Evolutionary conservation across 2,113 vertebrate genomes (phyloP), one percentile per base, ranked within the genome.

Genomic region (Choloepus hoffmanni): DNA sequence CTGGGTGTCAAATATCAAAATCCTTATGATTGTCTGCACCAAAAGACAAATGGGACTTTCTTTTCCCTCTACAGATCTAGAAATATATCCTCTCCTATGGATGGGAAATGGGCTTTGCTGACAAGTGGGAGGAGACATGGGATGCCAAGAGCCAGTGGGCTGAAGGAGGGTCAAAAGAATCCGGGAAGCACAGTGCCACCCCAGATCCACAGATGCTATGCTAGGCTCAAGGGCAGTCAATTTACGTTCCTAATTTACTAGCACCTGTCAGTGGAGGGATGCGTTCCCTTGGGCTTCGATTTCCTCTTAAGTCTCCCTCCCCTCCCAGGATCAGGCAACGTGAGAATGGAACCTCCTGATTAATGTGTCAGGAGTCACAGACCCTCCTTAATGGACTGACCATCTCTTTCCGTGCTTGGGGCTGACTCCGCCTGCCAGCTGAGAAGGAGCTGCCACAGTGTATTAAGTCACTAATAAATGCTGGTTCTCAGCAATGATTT

Each of bases 321-420:
- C 86, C 86, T 30, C 62, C 55, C 62, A 84, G 74, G 55, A 82
- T 85, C 93, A 96, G 84, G 94, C 87, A 90, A 70, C 90, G 90
- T 89, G 78, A 90, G 88, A 97, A 97, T 0, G 3, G 97, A 98
- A 94, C 50, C 89, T 96, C 93, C 90, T 2, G 33, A 97, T 96
- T 94, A 97, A 90, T 1, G 15, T 93, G 97, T 98, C 98, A 97
- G 97, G 97, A 97, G 95, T 65, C 97, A 97, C 94, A 95, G 97
- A 94, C 48, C 85, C 89, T 89, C 92, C 94, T 92, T 98, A 98
- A 97, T 92, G 95, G 97, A 98, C 50, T 95, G 97, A 97, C 45
- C 40, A 77, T 88, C 50, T 84, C 65, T 85, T 97, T 93, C 77
- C 97, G 58, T 78, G 30, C 67, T 76, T 1, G 21, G 86, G 93